Percentiles rank a stretch among this genome's conserved stretches.
These are phyloP conservation scores for Scaptomyza parva DNA, from an alignment of 2,888 invertebrate genomes.

Conservation along the genomic window DNA sequence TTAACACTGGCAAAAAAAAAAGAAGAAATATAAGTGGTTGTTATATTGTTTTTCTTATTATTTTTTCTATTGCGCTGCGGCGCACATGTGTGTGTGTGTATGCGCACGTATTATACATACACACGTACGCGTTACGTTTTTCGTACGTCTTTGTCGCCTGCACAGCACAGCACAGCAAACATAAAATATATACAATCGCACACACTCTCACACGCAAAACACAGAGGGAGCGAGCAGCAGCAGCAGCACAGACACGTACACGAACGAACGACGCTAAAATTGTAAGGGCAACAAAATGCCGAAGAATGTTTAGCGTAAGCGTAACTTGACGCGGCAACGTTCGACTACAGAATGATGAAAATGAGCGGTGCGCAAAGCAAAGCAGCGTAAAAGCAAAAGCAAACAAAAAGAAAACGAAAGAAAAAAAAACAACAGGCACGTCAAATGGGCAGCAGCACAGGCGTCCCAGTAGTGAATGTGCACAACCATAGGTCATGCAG, in stretches of 20 bases:
- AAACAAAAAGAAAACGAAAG: conserved; percentile 40
- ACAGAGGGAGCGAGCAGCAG: conserved; percentile 20
- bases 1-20: conserved; percentile 45
- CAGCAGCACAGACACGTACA: conserved; percentile 47
- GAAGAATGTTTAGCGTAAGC: conserved; percentile 57
- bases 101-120: conserved; percentile 33
- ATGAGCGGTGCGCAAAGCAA: conserved; percentile 59
- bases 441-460: conserved; percentile 40
- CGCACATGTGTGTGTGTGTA: conserved; percentile 36
- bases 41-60: conserved; percentile 33
- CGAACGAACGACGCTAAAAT: conserved; percentile 56
- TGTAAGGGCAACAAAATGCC: conserved; percentile 43
- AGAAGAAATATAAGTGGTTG: conserved; percentile 17
- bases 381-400: conserved; percentile 55
- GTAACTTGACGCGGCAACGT: conserved; percentile 68
- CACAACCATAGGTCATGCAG: conserved; percentile 35
- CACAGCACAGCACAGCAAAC: conserved; percentile 27
- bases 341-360: conserved; percentile 69
- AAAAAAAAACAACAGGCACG: conserved; percentile 42
- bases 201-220: conserved; percentile 22
- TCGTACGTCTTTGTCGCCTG: conserved; percentile 51
- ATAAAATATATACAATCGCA: conserved; percentile 14
- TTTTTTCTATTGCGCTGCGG: conserved; percentile 70
- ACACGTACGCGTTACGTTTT: conserved; percentile 62
- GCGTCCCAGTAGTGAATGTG: conserved; percentile 48